Evolutionary conservation across 2,797 vertebrate species (phyloP), one percentile per base, ranked within the genome.

Genomic region (Rhinophrynus dorsalis): DNA sequence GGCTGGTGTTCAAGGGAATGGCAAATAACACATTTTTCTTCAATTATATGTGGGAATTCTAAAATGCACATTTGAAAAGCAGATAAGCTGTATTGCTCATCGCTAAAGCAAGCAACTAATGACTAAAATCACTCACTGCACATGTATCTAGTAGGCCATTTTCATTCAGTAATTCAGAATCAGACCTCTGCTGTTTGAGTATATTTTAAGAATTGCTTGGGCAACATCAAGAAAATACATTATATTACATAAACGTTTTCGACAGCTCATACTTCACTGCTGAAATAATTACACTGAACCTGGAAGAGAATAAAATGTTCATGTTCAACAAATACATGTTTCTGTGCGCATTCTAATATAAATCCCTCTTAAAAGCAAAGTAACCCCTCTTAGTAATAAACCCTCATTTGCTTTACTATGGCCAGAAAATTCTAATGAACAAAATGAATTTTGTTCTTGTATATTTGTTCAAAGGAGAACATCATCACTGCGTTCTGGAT

Each of bases 251-350:
- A 4, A 37, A 29, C 21, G 18, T 18, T 35, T 55, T 3, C 26
- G 21, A 57, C 33, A 57, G n/a, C 33, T 7, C 24, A 26, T 57
- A 57, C 21, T 57, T 57, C 15, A 40, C 37, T 26, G 5, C 21
- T 15, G 33, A 57, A 57, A 57, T 38, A 57, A 24, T 57, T 57
- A 57, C 13, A 40, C 37, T 15, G 37, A 40, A 10, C 12, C 12
- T n/a, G 9, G 4, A 2, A n/a, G 1, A 40, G 37, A 40, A 40
- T 40, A 12, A 40, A 40, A 40, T 15, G 12, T 40, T 40, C 13
- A 13, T n/a, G 6, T 3, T 12, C 13, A n/a, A n/a, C 37, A 40
- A 40, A 40, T 15, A 40, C 3, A n/a, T n/a, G n/a, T n/a, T n/a
- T n/a, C n/a, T n/a, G n/a, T n/a, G n/a, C n/a, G n/a, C n/a, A n/a